These are phyloP conservation scores for Colostygia pectinataria DNA, from an alignment of 2,888 invertebrate genomes.

Conservation along the genomic window DNA sequence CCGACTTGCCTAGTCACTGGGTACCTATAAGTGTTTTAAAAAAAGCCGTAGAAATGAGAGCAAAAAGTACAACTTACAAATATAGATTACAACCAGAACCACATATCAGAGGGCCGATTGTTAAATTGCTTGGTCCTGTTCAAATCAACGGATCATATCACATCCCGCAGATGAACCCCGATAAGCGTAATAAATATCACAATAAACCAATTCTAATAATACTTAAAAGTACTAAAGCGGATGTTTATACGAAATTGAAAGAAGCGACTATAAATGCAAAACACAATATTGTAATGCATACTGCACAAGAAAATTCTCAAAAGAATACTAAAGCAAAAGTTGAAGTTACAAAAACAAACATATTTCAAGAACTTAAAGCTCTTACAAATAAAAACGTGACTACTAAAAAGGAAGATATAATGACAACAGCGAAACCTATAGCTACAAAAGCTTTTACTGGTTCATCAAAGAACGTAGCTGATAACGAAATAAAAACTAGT, in stretches of 20 bases:
- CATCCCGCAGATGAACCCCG: not conserved
- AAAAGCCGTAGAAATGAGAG: constrained; percentile 47
- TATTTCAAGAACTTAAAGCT: no score
- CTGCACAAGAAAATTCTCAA: not conserved
- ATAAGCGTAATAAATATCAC: not conserved
- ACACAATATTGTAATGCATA: not conserved
- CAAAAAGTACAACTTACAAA: not conserved
- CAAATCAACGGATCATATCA: not conserved
- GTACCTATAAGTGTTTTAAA: constrained; percentile 50
- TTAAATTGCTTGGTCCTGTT: not conserved
- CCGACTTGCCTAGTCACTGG: constrained; percentile 55
- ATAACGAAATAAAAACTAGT: not conserved
- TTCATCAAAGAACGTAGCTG: not conserved
- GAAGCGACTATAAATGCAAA: not conserved
- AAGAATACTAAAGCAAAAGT: not conserved
- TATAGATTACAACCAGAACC: not conserved
- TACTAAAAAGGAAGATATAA: no score
- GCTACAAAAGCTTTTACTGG: not conserved
- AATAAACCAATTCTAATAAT: not conserved
- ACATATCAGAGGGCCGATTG: not conserved
- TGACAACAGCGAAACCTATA: not conserved
- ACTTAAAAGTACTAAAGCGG: no score
- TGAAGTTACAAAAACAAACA: not conserved
- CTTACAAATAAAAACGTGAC: no score
- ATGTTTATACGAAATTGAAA: no score